These are phyloP conservation scores for Calliopsis andreniformis DNA, from an alignment of 1,140 invertebrate species.

Conservation along the genomic window DNA sequence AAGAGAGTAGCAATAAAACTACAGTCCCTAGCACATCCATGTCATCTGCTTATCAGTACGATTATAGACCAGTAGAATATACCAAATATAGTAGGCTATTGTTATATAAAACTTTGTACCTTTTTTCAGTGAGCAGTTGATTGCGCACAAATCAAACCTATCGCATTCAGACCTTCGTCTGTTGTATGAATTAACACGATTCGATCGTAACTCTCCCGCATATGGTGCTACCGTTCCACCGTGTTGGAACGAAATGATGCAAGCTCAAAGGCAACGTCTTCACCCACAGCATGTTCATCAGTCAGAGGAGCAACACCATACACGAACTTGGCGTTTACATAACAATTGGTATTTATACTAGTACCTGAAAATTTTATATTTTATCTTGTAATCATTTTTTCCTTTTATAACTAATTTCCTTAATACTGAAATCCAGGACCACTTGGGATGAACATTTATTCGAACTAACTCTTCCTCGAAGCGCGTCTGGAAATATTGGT, in stretches of 20 bases:
- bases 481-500: constrained; percentile 87
- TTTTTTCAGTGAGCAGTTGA: constrained; percentile 76
- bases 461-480: constrained; percentile 90
- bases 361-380: not conserved
- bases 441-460: constrained; percentile 96
- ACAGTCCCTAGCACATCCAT: constrained; percentile 75
- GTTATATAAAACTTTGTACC: not conserved
- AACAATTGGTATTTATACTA: constrained; percentile 86
- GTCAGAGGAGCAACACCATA: constrained; percentile 89
- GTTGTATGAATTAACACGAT: constrained; percentile 85
- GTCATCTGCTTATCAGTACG: constrained; percentile 71
- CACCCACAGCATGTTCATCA: constrained; percentile 90
- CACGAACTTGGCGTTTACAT: constrained; percentile 92
- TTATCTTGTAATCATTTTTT: not conserved
- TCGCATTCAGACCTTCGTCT: constrained; percentile 82
- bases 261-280: constrained; percentile 92
- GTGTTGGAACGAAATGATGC: constrained; percentile 95
- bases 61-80: constrained; percentile 14
- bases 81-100: constrained; percentile 12
- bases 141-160: constrained; percentile 83
- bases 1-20: constrained; percentile 61
- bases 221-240: constrained; percentile 94
- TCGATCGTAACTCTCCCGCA: constrained; percentile 84
- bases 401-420: constrained; percentile 34
- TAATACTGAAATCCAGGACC: constrained; percentile 81